Conservation (phyloP, 2,888 invertebrate species). For the Sphinx pinastri region DNA sequence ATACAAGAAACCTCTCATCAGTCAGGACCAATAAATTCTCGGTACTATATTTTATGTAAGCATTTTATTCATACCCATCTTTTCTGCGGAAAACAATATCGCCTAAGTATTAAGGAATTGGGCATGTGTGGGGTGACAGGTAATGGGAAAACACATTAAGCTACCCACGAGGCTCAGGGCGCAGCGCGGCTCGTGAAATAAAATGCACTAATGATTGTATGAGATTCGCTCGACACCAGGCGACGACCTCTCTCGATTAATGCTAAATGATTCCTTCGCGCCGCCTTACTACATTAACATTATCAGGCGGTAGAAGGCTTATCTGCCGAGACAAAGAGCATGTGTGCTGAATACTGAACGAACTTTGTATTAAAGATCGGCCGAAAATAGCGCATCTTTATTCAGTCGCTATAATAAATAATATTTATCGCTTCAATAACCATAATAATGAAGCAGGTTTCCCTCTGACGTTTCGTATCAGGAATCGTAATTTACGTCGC, state of each 20-base stretch:
- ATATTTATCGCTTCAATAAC: conserved; percentile 39
- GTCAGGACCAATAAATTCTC: conserved; percentile 22
- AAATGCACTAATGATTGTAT: conserved; percentile 71
- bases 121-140: conserved; percentile 62
- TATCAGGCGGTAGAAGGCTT: conserved; percentile 31
- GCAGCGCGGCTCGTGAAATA: conserved; percentile 58
- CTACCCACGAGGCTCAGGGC: conserved; percentile 50
- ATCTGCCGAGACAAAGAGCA: conserved; percentile 35
- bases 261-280: conserved; percentile 42
- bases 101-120: conserved; percentile 42
- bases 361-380: conserved; percentile 21
- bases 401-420: conserved; percentile 32
- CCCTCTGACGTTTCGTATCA: conserved; percentile 42
- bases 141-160: conserved; percentile 75
- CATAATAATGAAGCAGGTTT: conserved; percentile 43
- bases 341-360: conserved; percentile 33
- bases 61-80: conserved; percentile 9
- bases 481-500: conserved; percentile 40
- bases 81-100: conserved; percentile 47
- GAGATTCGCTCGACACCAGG: conserved; percentile 40
- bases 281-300: conserved; percentile 33
- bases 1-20: conserved; percentile 30
- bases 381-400: conserved; percentile 17
- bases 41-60: neutral
- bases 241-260: conserved; percentile 57